These are phyloP conservation scores for Epinephelus awoara DNA, from an alignment of 2,797 vertebrate genomes.

Conservation along the genomic window DNA sequence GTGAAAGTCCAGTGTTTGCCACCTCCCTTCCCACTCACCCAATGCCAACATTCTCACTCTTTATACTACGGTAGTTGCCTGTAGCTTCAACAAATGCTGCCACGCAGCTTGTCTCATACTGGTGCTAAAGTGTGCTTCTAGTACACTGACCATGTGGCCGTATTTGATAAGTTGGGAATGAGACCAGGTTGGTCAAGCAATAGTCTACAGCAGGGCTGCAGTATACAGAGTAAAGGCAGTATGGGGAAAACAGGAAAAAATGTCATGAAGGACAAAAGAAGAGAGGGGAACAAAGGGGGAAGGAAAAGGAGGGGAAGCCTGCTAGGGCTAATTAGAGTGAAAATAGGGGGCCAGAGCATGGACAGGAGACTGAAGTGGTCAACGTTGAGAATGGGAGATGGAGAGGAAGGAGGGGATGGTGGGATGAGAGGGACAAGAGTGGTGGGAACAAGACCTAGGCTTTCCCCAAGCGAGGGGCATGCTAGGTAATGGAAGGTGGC, in stretches of 20 bases:
- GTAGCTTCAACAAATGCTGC: no score
- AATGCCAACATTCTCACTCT: no score
- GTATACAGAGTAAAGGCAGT: not conserved
- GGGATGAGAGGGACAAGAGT: slow-evolving; percentile 26
- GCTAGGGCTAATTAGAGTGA: slow-evolving; percentile 64
- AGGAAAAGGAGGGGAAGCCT: slow-evolving; percentile 46
- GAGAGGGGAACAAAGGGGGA: slow-evolving; percentile 31
- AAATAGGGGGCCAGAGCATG: slow-evolving; percentile 44
- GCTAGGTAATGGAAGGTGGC: slow-evolving; percentile 34
- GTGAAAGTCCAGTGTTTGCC: no score
- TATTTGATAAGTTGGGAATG: no score
- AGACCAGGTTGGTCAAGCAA: no score
- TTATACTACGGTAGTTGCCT: no score
- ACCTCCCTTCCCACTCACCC: no score
- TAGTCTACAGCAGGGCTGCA: not conserved
- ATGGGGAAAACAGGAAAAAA: slow-evolving; percentile 34
- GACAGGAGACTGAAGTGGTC: slow-evolving; percentile 32
- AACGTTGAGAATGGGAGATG: slow-evolving; percentile 25
- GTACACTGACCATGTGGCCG: no score
- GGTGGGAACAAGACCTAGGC: slow-evolving; percentile 59
- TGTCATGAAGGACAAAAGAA: slow-evolving; percentile 67
- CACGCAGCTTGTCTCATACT: no score
- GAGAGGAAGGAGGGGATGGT: slow-evolving; percentile 17
- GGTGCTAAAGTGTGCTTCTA: no score
- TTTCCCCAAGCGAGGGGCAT: slow-evolving; percentile 12